These are phyloP conservation scores for Coptodon rendalli DNA, from an alignment of 2,113 vertebrate genomes.

Conservation along the genomic window DNA sequence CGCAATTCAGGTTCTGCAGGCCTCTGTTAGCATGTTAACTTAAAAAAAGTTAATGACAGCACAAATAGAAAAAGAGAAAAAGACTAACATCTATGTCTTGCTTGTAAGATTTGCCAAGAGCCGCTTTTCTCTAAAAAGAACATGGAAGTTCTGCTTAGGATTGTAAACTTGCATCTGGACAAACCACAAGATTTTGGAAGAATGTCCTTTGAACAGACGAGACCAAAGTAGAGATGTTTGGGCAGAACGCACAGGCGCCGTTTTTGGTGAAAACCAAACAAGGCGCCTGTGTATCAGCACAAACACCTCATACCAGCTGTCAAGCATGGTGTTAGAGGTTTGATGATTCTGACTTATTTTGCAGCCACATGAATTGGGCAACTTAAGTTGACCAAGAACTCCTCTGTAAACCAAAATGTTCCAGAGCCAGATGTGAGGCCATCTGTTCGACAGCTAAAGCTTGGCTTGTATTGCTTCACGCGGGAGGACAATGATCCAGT, in stretches of 20 bases:
- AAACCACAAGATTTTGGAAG: not conserved
- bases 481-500: not conserved
- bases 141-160: rapidly evolving
- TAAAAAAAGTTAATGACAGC: not conserved
- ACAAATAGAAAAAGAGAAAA: not conserved
- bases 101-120: not conserved
- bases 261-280: not conserved
- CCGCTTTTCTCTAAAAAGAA: not conserved
- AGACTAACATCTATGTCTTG: not conserved
- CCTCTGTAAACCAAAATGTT: not conserved
- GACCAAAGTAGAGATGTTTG: not conserved
- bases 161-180: not conserved
- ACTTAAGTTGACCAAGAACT: not conserved
- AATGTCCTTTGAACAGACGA: not conserved
- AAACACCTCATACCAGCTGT: not conserved
- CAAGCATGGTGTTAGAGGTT: not conserved
- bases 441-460: not conserved
- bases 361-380: not conserved
- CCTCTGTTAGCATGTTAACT: not conserved
- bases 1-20: not conserved
- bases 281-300: not conserved
- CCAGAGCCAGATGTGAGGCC: not conserved
- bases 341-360: not conserved
- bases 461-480: not conserved
- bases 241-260: not conserved